Conservation (phyloP, 2,113 vertebrate genomes). For the Pantherophis guttatus region DNA sequence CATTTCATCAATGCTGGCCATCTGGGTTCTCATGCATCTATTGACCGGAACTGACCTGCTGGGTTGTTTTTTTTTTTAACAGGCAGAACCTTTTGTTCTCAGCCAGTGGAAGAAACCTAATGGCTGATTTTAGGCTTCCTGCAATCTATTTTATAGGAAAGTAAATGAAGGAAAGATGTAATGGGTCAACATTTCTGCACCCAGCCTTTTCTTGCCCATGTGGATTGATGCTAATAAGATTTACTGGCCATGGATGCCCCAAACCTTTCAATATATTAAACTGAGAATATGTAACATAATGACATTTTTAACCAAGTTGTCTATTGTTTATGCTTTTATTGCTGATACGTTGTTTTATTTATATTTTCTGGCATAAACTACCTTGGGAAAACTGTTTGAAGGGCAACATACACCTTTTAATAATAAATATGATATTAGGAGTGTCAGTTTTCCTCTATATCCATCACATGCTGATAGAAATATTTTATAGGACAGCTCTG, state of each 20-base stretch:
- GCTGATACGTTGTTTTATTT: background rate
- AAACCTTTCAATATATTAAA: background rate
- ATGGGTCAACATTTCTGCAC: background rate
- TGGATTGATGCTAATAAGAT: background rate
- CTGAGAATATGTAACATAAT: background rate
- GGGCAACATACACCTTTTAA: background rate
- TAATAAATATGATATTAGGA: background rate
- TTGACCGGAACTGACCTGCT: background rate
- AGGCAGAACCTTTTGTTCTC: background rate
- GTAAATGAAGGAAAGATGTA: background rate
- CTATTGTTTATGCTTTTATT: background rate
- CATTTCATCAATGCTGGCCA: constrained; percentile 19
- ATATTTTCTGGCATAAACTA: background rate
- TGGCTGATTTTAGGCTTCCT: background rate
- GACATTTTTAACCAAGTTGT: background rate
- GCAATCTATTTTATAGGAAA: background rate
- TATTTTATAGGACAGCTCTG: background rate
- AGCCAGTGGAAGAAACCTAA: background rate
- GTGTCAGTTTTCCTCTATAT: background rate
- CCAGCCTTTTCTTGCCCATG: background rate
- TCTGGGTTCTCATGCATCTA: constrained; percentile 9
- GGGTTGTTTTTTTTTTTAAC: background rate
- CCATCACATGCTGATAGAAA: background rate
- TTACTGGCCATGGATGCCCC: background rate
- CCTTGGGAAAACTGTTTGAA: background rate